Percentiles rank a stretch among this genome's conserved stretches.
These are phyloP conservation scores for Trachythela sp. DNA, from an alignment of 64 coral and sea anemone genomes.

Conservation along the genomic window DNA sequence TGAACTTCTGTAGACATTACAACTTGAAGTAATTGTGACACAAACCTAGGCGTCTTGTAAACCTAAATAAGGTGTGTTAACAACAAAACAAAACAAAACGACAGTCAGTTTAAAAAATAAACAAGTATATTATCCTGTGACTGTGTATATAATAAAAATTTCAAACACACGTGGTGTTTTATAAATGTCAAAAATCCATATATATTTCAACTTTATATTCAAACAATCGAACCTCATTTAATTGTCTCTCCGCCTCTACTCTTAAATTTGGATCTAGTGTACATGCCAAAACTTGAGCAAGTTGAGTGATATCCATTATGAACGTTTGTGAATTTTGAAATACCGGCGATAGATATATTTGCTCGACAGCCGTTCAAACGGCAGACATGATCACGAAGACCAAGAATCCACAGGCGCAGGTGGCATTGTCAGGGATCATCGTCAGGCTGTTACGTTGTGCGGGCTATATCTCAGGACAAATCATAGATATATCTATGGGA, in stretches of 20 bases:
- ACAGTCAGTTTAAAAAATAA: not conserved
- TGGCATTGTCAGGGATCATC: not conserved
- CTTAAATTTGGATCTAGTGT: conserved; percentile 5
- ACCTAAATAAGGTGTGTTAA: not conserved
- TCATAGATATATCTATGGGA: no score
- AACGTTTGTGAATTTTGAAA: not conserved
- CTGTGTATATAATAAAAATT: not conserved
- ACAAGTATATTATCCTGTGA: not conserved
- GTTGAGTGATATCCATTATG: not conserved
- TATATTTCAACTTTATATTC: not conserved
- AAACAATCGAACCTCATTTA: not conserved
- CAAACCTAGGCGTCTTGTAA: not conserved
- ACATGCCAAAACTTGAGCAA: not conserved
- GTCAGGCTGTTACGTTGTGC: no score
- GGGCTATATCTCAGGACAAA: no score
- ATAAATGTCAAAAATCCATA: no score
- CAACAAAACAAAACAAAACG: not conserved
- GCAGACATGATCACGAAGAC: not conserved
- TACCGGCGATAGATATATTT: not conserved
- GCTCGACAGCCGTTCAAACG: not conserved
- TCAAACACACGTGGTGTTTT: not conserved
- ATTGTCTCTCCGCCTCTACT: not conserved
- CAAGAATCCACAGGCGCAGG: not conserved
- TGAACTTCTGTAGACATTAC: conserved; percentile 3
- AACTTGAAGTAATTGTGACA: not conserved